Conservation (phyloP, 2,797 vertebrate species). For the Chrosomus eos region DNA sequence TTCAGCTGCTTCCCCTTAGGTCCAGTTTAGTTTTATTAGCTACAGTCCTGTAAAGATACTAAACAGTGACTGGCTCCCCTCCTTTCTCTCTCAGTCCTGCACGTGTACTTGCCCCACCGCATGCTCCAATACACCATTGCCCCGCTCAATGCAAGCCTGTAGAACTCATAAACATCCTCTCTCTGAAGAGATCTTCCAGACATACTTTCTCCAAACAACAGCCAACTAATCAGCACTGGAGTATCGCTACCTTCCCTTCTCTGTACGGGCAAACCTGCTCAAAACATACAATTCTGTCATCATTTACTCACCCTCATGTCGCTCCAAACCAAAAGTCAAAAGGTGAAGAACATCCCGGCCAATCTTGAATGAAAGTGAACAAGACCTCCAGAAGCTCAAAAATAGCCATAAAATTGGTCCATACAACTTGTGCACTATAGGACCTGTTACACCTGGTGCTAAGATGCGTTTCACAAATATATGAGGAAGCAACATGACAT, state of each 20-base stretch:
- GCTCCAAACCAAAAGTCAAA: slow-evolving; percentile 3
- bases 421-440: not conserved
- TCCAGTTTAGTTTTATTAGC: slow-evolving; percentile 80
- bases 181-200: slow-evolving; percentile 11
- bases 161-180: slow-evolving; percentile 50
- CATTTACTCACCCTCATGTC: slow-evolving; percentile 2
- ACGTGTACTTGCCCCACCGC: slow-evolving; percentile 46
- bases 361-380: not conserved
- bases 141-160: slow-evolving; percentile 32
- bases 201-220: slow-evolving; percentile 14
- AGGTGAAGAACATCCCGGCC: not conserved
- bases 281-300: not conserved
- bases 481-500: no score
- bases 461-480: not conserved
- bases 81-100: slow-evolving; percentile 43
- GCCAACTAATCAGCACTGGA: slow-evolving; percentile 17
- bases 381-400: not conserved
- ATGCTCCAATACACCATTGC: slow-evolving; percentile 12
- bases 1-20: slow-evolving; percentile 77
- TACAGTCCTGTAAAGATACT: slow-evolving; percentile 79
- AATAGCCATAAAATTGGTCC: not conserved
- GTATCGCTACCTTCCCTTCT: not conserved
- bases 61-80: slow-evolving; percentile 67
- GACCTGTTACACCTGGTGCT: not conserved
- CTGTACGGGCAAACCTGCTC: not conserved